Percentiles rank a stretch among this genome's conserved stretches.
These are phyloP conservation scores for Plebejus anna DNA, from an alignment of 2,888 invertebrate genomes.

Conservation along the genomic window DNA sequence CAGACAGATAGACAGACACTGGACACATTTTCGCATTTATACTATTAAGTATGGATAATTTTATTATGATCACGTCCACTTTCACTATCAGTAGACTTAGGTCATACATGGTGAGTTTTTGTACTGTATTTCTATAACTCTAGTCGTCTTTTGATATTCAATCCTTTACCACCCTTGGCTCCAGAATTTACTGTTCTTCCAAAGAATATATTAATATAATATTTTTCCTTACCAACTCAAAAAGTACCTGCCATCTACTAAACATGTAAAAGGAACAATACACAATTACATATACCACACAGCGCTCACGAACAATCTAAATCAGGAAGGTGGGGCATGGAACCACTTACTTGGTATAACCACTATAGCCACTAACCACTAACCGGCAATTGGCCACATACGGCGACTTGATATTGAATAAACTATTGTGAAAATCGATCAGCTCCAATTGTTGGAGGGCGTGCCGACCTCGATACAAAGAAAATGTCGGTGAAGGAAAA, in stretches of 20 bases:
- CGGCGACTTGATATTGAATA: constrained; percentile 16
- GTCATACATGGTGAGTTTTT: too few species aligned
- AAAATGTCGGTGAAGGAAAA: constrained; percentile 16
- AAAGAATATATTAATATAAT: too few species aligned
- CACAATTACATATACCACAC: background rate
- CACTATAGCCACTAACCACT: background rate
- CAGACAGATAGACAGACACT: too few species aligned
- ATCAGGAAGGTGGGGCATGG: background rate
- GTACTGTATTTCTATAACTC: too few species aligned
- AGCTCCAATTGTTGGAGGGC: constrained; percentile 20
- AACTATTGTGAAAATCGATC: constrained; percentile 23
- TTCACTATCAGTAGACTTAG: too few species aligned
- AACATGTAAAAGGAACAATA: background rate
- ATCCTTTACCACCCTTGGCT: too few species aligned
- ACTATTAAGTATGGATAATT: too few species aligned
- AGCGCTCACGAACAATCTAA: background rate
- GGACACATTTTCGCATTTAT: too few species aligned
- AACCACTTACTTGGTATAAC: background rate
- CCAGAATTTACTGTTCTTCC: too few species aligned
- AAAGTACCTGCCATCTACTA: background rate
- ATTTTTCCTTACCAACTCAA: too few species aligned
- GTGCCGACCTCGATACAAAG: constrained; percentile 26
- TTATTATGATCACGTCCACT: too few species aligned
- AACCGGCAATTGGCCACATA: background rate
- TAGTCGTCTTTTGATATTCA: too few species aligned